Evolutionary conservation across 2,113 vertebrate genomes (phyloP).

Genomic region (Semnornis frantzii): DNA sequence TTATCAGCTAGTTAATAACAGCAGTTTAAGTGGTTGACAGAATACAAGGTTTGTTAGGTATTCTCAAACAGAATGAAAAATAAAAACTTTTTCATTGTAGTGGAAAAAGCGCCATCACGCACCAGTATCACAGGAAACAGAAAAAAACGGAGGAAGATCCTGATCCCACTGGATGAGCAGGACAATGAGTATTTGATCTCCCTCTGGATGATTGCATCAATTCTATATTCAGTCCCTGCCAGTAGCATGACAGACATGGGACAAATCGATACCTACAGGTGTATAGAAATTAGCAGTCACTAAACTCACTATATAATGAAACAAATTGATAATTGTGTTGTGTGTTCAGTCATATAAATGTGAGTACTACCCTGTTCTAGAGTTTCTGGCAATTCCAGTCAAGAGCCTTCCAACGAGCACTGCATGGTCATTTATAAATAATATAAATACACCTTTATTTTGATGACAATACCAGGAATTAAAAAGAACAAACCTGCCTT

Average conservation of each 20-base stretch:
- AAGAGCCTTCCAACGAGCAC: not conserved
- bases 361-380: not conserved
- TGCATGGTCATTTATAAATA: rapidly evolving
- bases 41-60: not conserved
- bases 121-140: not conserved
- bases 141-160: not conserved
- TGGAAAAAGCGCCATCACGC: not conserved
- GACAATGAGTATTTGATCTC: not conserved
- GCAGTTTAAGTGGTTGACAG: not conserved
- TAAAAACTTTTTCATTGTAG: not conserved
- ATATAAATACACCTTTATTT: not conserved
- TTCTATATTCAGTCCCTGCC: not conserved
- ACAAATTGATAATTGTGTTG: rapidly evolving
- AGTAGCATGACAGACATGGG: not conserved
- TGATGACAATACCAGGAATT: not conserved
- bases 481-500: not conserved
- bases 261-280: not conserved
- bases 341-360: not conserved
- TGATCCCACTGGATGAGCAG: not conserved
- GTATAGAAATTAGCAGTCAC: not conserved
- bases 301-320: not conserved
- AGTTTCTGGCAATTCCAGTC: not conserved
- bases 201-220: not conserved
- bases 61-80: not conserved
- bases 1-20: constrained; percentile 33